Base-by-base conservation (phyloP, 1,140 invertebrate genomes). In the Aphelenchoides fujianensis region DNA sequence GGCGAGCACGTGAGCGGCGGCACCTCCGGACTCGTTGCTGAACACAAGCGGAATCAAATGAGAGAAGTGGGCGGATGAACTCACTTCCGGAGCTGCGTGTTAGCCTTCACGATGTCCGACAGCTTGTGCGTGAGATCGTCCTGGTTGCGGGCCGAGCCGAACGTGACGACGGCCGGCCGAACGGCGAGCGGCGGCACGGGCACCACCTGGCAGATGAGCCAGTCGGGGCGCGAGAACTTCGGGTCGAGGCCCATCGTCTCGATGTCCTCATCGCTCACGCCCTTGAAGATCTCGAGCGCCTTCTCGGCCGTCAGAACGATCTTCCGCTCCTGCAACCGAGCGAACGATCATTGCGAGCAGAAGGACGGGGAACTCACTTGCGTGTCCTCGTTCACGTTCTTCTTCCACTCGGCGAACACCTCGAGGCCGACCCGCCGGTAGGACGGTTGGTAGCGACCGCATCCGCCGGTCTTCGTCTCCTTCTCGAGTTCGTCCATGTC, bases 61-160 rank as follows among this genome's bases (percentile, higher is more conserved):
- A 72, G 23, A 1, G 54, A 37, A 72, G 41, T 1, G 9, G 28
- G 41, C 35, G n/a, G 28, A 48, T 12, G 34, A 1, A 77, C 64
- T 23, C 2, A 80, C 79, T 61, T 74, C 76, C 82, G 88, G 28
- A 99, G 85, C 85, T 99, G 95, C 86, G 97, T 98, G 84, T 99
- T 99, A 1, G 92, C 89, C 88, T 99, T 99, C 36, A 99, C 94
- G 48, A 99, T 98, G 85, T 99, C 97, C 0, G 95, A 90, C 9
- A 99, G 86, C 87, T 99, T 99, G 85, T 99, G 95, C 0, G 97
- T 99, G 73, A 99, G 89, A 89, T 99, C 97, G 85, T 99, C 97
- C 86, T 90, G 90, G 90, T 98, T 98, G 84, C 94, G 92, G 0
- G 95, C 95, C 0, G 95, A 94, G 19, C 97, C 96, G 86, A 96